phyloP scores from a whole-genome alignment of 1,140 invertebrate genomes.

The Drosophila gunungcola region DNA sequence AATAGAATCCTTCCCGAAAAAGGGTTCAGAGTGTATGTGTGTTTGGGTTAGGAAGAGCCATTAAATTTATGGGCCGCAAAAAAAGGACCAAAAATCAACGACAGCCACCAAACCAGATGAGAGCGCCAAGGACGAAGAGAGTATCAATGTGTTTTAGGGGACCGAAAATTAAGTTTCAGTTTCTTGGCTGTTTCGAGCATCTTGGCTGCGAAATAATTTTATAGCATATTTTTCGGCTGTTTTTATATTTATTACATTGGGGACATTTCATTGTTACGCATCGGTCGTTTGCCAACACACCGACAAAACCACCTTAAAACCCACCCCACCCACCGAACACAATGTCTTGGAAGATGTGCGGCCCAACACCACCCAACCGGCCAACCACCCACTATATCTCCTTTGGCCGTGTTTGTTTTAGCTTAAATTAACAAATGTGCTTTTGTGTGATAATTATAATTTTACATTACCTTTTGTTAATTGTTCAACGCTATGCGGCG shows the following conservation, averaged over 20 bases:
- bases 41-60: slow-evolving; percentile 44
- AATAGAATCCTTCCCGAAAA: slow-evolving; percentile 36
- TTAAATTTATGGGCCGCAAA: slow-evolving; percentile 77
- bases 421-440: slow-evolving; percentile 84
- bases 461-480: slow-evolving; percentile 84
- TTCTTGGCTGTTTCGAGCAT: slow-evolving; percentile 11
- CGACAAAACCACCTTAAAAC: slow-evolving; percentile 4
- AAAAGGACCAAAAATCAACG: slow-evolving; percentile 76
- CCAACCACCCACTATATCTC: background rate
- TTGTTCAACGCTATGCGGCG: slow-evolving; percentile 69
- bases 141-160: slow-evolving; percentile 33
- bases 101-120: slow-evolving; percentile 57
- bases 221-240: slow-evolving; percentile 84
- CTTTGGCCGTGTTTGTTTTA: slow-evolving; percentile 68
- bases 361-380: slow-evolving; percentile 12
- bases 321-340: slow-evolving; percentile 22
- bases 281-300: slow-evolving; percentile 71
- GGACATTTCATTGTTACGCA: slow-evolving; percentile 82
- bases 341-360: slow-evolving; percentile 46
- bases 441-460: slow-evolving; percentile 84
- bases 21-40: slow-evolving; percentile 36
- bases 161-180: slow-evolving; percentile 36
- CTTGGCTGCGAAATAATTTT: slow-evolving; percentile 75
- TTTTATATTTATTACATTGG: slow-evolving; percentile 84
- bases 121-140: background rate